phyloP scores from a whole-genome alignment of 2,888 invertebrate species.

The Ectemnius cavifrons region DNA sequence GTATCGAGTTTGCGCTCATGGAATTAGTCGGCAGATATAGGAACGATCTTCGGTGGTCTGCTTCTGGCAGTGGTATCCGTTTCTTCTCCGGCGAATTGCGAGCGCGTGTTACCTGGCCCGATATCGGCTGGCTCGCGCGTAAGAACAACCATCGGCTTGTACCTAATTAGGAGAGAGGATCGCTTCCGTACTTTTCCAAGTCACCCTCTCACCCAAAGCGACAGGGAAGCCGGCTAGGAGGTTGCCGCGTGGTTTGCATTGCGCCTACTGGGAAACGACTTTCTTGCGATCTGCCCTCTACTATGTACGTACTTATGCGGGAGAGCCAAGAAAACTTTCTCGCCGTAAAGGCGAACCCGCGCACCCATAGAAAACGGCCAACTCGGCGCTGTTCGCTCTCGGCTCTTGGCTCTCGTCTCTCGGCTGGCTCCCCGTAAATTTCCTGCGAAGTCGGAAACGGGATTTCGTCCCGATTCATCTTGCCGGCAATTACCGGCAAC shows the following conservation, averaged over 20 bases:
- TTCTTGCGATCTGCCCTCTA: conserved; percentile 45
- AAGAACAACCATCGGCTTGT: conserved; percentile 56
- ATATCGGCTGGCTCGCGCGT: conserved; percentile 49
- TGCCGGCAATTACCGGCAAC: conserved; percentile 63
- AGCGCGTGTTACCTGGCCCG: background rate
- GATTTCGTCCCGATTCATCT: conserved; percentile 64
- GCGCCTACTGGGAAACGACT: conserved; percentile 34
- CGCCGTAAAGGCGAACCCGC: conserved; percentile 61
- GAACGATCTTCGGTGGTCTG: too few relatives aligned
- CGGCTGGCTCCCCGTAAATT: conserved; percentile 57
- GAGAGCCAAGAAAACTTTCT: conserved; percentile 59
- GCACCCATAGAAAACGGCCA: conserved; percentile 15
- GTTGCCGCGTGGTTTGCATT: conserved; percentile 49
- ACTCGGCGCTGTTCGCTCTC: too few relatives aligned
- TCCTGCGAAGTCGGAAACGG: conserved; percentile 62
- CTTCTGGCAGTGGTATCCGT: too few relatives aligned
- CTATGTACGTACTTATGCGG: background rate
- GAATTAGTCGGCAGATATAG: too few relatives aligned
- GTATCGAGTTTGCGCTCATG: too few relatives aligned
- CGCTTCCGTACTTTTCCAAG: conserved; percentile 56
- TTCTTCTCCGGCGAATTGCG: too few relatives aligned
- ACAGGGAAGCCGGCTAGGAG: background rate
- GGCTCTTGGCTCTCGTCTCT: conserved; percentile 12
- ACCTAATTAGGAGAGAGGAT: conserved; percentile 55
- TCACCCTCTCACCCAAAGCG: conserved; percentile 9